phyloP scores from a whole-genome alignment of 1,140 invertebrate species.

The Eueides isabella region DNA sequence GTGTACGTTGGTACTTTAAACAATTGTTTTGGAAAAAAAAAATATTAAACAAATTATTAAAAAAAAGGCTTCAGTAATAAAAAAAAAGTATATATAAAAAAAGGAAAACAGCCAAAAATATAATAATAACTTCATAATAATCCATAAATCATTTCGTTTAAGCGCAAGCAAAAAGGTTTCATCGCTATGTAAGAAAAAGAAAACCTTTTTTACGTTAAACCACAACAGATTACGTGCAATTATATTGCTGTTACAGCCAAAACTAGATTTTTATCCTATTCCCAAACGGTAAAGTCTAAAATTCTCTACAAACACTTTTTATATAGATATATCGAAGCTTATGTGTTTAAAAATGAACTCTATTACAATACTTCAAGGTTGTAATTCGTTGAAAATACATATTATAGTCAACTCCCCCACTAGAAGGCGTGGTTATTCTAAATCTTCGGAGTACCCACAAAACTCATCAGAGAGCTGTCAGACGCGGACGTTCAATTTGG shows the following conservation, averaged over 20 bases:
- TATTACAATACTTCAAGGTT: background rate
- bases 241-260: conserved; percentile 25
- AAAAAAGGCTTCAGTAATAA: background rate
- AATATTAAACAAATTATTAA: background rate
- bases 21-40: too few species aligned
- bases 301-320: conserved; percentile 5
- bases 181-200: conserved; percentile 10
- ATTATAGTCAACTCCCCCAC: conserved; percentile 41
- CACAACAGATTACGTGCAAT: conserved; percentile 43
- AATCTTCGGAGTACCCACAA: conserved; percentile 44
- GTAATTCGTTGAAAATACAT: background rate
- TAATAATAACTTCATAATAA: conserved; percentile 3
- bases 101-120: background rate
- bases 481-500: conserved; percentile 54
- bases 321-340: background rate
- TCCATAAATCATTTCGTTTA: conserved; percentile 6
- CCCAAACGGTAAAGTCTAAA: background rate
- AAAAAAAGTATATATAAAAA: background rate
- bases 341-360: conserved; percentile 11
- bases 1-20: too few species aligned
- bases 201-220: conserved; percentile 30
- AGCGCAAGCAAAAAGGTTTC: conserved; percentile 11
- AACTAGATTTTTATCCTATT: conserved; percentile 17
- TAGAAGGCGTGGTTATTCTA: conserved; percentile 47
- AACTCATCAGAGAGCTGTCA: conserved; percentile 49